Evolutionary conservation across 2,888 invertebrate genomes (phyloP).

Genomic region (Dioctria linearis): DNA sequence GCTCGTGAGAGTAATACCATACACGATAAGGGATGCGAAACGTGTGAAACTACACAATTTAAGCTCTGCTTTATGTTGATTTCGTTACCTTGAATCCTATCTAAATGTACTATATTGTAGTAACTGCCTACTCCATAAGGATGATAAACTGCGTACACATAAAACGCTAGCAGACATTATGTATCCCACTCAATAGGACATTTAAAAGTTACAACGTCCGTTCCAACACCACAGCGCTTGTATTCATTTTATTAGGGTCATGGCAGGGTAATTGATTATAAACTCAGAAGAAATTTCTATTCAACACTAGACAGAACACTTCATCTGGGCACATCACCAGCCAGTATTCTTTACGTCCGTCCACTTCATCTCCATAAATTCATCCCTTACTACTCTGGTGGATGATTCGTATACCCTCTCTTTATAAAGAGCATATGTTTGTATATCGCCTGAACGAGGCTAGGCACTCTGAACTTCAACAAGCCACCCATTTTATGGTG

Average conservation of each 20-base stretch:
- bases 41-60: too few species aligned
- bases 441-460: conserved; percentile 18
- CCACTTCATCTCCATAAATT: conserved; percentile 46
- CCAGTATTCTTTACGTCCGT: conserved; percentile 37
- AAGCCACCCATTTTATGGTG: conserved; percentile 40
- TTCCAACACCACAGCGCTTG: not conserved
- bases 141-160: too few species aligned
- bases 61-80: too few species aligned
- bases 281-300: conserved; percentile 38
- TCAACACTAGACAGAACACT: conserved; percentile 20
- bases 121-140: too few species aligned
- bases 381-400: conserved; percentile 6
- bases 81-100: too few species aligned
- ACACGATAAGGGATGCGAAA: too few species aligned
- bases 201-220: conserved; percentile 12
- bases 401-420: conserved; percentile 21
- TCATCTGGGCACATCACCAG: conserved; percentile 21
- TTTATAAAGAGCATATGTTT: conserved; percentile 11
- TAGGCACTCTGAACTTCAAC: conserved; percentile 20
- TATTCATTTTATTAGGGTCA: conserved; percentile 38
- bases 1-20: too few species aligned
- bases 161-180: too few species aligned
- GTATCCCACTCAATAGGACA: conserved; percentile 12
- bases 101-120: too few species aligned
- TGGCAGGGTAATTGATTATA: conserved; percentile 45